Base-by-base conservation (phyloP, 1,140 invertebrate genomes). In the Habropoda laboriosa region DNA sequence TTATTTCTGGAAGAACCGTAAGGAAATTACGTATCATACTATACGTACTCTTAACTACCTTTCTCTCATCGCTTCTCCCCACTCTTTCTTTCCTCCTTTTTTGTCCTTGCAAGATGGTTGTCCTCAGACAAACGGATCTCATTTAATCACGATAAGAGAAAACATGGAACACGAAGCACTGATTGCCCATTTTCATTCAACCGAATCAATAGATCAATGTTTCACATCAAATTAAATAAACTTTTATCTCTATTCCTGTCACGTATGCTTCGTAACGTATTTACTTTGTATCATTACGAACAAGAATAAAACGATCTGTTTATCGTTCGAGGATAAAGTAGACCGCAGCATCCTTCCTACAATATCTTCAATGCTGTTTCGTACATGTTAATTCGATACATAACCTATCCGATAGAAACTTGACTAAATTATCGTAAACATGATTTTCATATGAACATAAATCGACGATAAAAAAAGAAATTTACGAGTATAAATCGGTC, bases 51-150 rank as follows among this genome's bases (percentile, higher is more conserved):
- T n/a, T 47, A 57, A 47, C 71, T 47, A 55, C 42, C 57, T 79
- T 73, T 77, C 75, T 71, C 55, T 49, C 40, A 38, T 49, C 75
- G 12, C 42, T n/a, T 13, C 27, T 10, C 30, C 21, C 21, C 21
- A 1, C 24, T 3, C 18, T 42, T 12, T 53, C 21, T 16, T 1
- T 67, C n/a, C 55, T n/a, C n/a, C 21, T 38, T 45, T 78, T 61
- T 73, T 18, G 18, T 57, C 18, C 30, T 57, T 5, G 42, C 32
- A 78, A 71, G 45, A 78, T 60, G 66, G 66, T 78, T 71, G 35
- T 71, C 35, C 55, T n/a, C 24, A 5, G 27, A 38, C 49, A 55
- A 68, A 68, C n/a, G 16, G 35, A 76, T 68, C 51, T 45, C 16
- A 35, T 67, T 51, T 1, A 40, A 27, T 45, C n/a, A 38, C 24